phyloP scores from a whole-genome alignment of 2,797 vertebrate genomes.

The Lagorchestes hirsutus region DNA sequence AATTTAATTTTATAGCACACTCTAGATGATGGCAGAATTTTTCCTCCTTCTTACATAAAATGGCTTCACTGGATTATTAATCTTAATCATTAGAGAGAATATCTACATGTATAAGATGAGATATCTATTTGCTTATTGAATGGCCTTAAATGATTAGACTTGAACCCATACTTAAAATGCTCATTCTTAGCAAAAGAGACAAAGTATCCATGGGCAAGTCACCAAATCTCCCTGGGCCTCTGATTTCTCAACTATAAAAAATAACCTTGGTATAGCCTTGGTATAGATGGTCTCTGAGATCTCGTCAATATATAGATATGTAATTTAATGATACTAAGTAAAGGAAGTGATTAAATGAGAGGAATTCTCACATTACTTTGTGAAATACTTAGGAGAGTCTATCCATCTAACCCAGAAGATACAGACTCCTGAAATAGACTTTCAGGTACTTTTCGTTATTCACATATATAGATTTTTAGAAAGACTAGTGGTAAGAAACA shows the following conservation, averaged over 20 bases:
- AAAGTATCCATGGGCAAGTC: neutral
- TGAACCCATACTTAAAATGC: neutral
- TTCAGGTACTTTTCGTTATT: neutral
- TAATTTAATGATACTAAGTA: neutral
- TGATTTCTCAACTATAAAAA: neutral
- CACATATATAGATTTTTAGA: neutral
- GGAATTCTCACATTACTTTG: neutral
- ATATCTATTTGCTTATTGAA: neutral
- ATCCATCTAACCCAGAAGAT: neutral
- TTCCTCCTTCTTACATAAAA: neutral
- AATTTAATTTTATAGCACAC: neutral
- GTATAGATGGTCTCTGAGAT: neutral
- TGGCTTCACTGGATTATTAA: neutral
- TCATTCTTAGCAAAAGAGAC: neutral
- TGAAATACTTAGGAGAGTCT: neutral
- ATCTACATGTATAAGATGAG: neutral
- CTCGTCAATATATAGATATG: neutral
- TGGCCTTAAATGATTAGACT: neutral
- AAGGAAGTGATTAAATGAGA: neutral
- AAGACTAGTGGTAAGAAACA: neutral
- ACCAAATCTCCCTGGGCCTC: neutral
- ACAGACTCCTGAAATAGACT: neutral
- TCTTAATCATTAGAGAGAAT: neutral
- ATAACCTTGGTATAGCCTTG: neutral
- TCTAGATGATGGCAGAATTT: neutral